Conservation (phyloP, 2,888 invertebrate genomes). For the Andricus curvator region DNA sequence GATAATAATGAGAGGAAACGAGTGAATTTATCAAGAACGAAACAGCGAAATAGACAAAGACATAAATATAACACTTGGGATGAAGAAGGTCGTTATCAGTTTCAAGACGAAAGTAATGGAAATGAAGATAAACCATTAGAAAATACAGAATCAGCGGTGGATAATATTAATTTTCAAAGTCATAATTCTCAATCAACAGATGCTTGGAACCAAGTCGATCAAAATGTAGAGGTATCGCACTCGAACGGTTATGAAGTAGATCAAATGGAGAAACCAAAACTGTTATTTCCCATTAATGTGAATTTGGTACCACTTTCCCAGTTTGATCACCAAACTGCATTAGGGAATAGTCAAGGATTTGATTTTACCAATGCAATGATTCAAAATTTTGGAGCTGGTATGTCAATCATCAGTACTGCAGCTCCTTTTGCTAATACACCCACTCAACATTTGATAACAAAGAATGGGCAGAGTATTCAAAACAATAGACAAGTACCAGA, state of each 20-base stretch:
- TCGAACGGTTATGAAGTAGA: slow-evolving; percentile 68
- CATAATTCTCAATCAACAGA: slow-evolving; percentile 47
- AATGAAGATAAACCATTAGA: slow-evolving; percentile 45
- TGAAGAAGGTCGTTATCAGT: slow-evolving; percentile 61
- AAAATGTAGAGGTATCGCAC: slow-evolving; percentile 69
- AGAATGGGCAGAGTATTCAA: slow-evolving; percentile 58
- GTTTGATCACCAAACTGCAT: slow-evolving; percentile 78
- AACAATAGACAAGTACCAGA: slow-evolving; percentile 67
- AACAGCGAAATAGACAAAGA: slow-evolving; percentile 61
- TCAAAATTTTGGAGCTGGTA: slow-evolving; percentile 65
- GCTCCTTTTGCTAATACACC: slow-evolving; percentile 62
- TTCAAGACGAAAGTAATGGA: slow-evolving; percentile 56
- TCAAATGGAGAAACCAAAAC: slow-evolving; percentile 72
- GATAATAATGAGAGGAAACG: slow-evolving; percentile 59
- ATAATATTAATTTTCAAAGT: slow-evolving; percentile 51
- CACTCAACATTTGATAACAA: slow-evolving; percentile 50
- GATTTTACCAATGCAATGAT: slow-evolving; percentile 78
- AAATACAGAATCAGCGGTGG: slow-evolving; percentile 44
- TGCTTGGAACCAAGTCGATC: slow-evolving; percentile 70
- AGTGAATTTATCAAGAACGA: slow-evolving; percentile 58
- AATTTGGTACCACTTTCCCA: slow-evolving; percentile 71
- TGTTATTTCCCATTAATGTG: slow-evolving; percentile 70
- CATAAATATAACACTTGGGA: slow-evolving; percentile 60
- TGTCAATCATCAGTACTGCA: slow-evolving; percentile 64
- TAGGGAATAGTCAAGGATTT: slow-evolving; percentile 78